Percentiles rank a stretch among this genome's conserved stretches.
Evolutionary conservation across 2,888 invertebrate genomes (phyloP).

Genomic region (Eurytoma californica): DNA sequence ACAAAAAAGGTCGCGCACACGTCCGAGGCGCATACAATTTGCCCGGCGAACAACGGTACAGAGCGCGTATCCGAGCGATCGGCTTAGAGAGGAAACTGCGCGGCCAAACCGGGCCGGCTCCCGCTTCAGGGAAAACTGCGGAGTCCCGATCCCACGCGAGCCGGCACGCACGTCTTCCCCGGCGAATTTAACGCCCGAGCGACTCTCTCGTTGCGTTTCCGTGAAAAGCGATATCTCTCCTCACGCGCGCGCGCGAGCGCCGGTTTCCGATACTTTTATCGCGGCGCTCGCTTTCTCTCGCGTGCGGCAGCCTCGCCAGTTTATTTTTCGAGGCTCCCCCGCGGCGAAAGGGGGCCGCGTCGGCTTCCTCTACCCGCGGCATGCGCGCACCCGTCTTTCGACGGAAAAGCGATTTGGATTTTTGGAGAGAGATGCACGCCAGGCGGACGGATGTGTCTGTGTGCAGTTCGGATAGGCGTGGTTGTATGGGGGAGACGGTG

Average conservation of each 20-base stretch:
- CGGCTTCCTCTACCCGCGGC: neutral
- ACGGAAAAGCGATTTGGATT: neutral
- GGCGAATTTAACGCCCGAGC: constrained; percentile 39
- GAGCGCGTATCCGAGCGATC: too few relatives aligned
- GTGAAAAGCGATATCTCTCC: constrained; percentile 43
- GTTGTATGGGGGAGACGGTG: neutral
- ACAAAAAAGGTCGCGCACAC: too few relatives aligned
- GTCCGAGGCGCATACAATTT: too few relatives aligned
- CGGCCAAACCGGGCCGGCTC: neutral
- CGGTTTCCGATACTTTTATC: constrained; percentile 36
- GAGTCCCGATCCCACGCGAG: constrained; percentile 29
- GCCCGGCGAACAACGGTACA: too few relatives aligned
- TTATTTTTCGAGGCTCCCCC: neutral
- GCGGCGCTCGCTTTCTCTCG: constrained; percentile 3
- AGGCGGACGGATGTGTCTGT: neutral
- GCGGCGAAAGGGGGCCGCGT: neutral
- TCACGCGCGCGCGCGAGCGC: neutral
- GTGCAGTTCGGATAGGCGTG: neutral
- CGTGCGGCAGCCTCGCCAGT: neutral
- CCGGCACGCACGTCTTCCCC: neutral
- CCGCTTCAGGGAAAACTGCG: constrained; percentile 21
- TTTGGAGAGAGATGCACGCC: neutral
- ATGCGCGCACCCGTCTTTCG: neutral
- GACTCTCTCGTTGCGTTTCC: constrained; percentile 14
- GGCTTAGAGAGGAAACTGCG: neutral